Percentiles rank a stretch among this genome's conserved stretches.
phyloP scores from a whole-genome alignment of 37 sponge, comb jelly and placozoan genomes.

The Bolinopsis microptera region DNA sequence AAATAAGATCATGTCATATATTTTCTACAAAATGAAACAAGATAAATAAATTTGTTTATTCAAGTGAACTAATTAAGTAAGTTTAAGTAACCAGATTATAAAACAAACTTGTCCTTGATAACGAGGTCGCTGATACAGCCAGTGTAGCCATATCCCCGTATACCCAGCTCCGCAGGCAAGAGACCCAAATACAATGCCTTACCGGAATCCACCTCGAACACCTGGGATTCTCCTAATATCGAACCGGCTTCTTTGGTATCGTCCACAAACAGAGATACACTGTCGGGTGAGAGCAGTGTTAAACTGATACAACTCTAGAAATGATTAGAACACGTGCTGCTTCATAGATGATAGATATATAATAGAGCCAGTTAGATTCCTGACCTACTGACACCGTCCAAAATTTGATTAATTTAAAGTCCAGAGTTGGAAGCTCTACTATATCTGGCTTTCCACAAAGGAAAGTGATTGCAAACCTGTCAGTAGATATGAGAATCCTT shows the following conservation, averaged over 20 bases:
- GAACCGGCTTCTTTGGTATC: neutral
- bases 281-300: too few relatives aligned
- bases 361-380: too few relatives aligned
- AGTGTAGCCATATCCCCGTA: neutral
- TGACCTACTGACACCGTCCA: too few relatives aligned
- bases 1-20: too few relatives aligned
- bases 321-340: too few relatives aligned
- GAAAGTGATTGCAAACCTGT: too few relatives aligned
- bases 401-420: too few relatives aligned
- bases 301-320: too few relatives aligned
- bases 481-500: neutral
- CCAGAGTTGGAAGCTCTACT: too few relatives aligned
- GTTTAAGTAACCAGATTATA: neutral
- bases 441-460: too few relatives aligned
- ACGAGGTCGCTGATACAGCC: constrained; percentile 11
- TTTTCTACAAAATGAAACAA: neutral
- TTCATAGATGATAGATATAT: too few relatives aligned
- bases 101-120: neutral
- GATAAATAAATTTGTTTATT: neutral
- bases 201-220: neutral
- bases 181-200: neutral
- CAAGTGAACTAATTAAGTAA: too few relatives aligned
- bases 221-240: neutral
- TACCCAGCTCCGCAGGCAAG: neutral
- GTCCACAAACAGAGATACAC: constrained; percentile 23